Base-by-base conservation (phyloP, 2,113 vertebrate species). In the Dicentrarchus labrax region DNA sequence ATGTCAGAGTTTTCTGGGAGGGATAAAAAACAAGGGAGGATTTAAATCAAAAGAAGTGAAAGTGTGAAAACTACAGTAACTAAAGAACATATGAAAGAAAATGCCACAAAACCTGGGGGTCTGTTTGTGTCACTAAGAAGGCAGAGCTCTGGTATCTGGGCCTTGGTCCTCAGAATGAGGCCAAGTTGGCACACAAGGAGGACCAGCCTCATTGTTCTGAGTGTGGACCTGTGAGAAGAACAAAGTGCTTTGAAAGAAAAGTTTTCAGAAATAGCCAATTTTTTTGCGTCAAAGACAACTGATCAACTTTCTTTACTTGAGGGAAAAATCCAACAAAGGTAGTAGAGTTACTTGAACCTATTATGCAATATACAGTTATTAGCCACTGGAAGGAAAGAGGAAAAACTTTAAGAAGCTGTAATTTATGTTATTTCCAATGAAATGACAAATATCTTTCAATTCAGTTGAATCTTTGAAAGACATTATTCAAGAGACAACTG, bases 1-100 rank as follows among this genome's bases (percentile, higher is more conserved):
- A 96, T 95, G 85, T 96, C 95, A 0, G 87, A 17, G 77, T 95
- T 94, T 50, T 73, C 95, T 96, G 74, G 11, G 45, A 80, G 72
- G 68, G 61, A 50, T 24, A 66, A 85, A 85, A 64, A 30, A 30
- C 2, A 30, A 3, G 50, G 50, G 6, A 19, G 17, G 50, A 53
- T 8, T 2, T 19, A 8, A 53, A 53, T 53, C 48, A 17, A 50
- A 4, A 50, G 48, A 50, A 50, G 16, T 50, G 48, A 4, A 16
- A 50, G 48, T 17, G 48, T 16, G 48, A 50, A 16, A 51, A 51
- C 1, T 51, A 51, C 50, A 19, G 17, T 8, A 10, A 38, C 1
- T 51, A 21, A 13, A 13, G 7, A 64, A 21, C 0, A 22, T 48
- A 11, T 24, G 8, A 38, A 6, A 64, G 15, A 30, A 54, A 51